Evolutionary conservation across 2,888 invertebrate genomes (phyloP), one percentile per base, ranked within the genome.

Genomic region (Carterocephalus palaemon): DNA sequence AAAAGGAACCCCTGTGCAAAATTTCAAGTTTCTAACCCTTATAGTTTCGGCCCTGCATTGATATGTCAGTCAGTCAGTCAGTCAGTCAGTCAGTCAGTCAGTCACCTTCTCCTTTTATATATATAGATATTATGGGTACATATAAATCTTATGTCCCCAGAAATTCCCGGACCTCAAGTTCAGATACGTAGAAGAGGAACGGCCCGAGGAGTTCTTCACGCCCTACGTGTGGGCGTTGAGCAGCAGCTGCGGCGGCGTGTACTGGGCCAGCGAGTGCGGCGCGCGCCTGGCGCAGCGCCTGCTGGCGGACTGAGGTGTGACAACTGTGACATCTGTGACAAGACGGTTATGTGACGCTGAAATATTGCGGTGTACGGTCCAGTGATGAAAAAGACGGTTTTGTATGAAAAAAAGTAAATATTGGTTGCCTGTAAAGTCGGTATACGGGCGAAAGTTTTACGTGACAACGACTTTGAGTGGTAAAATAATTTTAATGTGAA

Each of bases 111-210:
- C n/a, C n/a, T n/a, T n/a, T n/a, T n/a, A n/a, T n/a, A n/a, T n/a
- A n/a, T n/a, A n/a, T n/a, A n/a, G n/a, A n/a, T n/a, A n/a, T n/a
- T n/a, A n/a, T n/a, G n/a, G n/a, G n/a, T n/a, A n/a, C n/a, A n/a
- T n/a, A n/a, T n/a, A n/a, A n/a, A n/a, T n/a, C n/a, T 28, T 28
- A 40, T 42, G 39, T 8, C 53, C 88, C 1, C 87, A 98, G 96
- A 99, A 98, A 92, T 98, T 99, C 77, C 99, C 99, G 0, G 99
- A 99, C 66, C 84, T 99, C 32, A 99, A 98, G 80, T 99, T 99
- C 86, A 96, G 98, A 56, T 99, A 99, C 71, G 99, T 99, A 0
- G 99, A 99, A 81, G 99, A 99, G 77, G 99, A 99, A 54, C 92
- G 95, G 46, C 99, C 99, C 0, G 99, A 99, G 75, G 98, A 99